Evolutionary conservation across 2,113 vertebrate species (phyloP), one percentile per base, ranked within the genome.

Genomic region (Rhinolophus sinicus): DNA sequence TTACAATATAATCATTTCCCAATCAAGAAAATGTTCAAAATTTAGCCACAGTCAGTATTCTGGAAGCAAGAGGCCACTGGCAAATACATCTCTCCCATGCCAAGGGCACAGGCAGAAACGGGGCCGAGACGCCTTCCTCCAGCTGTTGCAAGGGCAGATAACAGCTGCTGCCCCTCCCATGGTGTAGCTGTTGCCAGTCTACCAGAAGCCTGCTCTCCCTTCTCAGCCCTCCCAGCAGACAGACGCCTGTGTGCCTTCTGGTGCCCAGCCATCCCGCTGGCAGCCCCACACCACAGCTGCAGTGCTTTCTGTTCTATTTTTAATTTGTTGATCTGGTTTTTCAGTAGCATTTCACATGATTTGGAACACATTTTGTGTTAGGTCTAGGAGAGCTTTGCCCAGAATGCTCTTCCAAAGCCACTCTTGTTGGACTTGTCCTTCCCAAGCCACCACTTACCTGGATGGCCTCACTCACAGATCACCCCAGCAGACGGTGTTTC

Each of bases 401-500:
- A 21, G n/a, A 38, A 65, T 5, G 1, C 19, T 78, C 1, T 35
- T 50, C 19, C 26, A 58, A 78, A 85, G 24, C 47, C 54, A 3
- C 70, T 5, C 2, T 0, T 28, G 5, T 65, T 64, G 9, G 33
- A 60, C 16, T 19, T 19, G 10, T 44, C 75, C 75, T 24, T 40
- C 5, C 33, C 0, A 1, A 26, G 11, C 8, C 54, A 26, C n/a
- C 9, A 0, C 6, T 28, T 8, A n/a, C 15, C 67, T 50, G 30
- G 26, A n/a, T 35, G 24, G 13, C 4, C 1, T 28, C 0, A 0
- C 47, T 12, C 18, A 21, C 0, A 2, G 30, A 4, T 35, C 26
- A 19, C 38, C 56, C 35, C 28, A 2, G 50, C 19, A 69, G 87
- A 16, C 0, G 2, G 18, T 1, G 13, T 15, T 44, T 54, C n/a